Evolutionary conservation across 2,888 invertebrate genomes (phyloP).

Genomic region (Nezara viridula): DNA sequence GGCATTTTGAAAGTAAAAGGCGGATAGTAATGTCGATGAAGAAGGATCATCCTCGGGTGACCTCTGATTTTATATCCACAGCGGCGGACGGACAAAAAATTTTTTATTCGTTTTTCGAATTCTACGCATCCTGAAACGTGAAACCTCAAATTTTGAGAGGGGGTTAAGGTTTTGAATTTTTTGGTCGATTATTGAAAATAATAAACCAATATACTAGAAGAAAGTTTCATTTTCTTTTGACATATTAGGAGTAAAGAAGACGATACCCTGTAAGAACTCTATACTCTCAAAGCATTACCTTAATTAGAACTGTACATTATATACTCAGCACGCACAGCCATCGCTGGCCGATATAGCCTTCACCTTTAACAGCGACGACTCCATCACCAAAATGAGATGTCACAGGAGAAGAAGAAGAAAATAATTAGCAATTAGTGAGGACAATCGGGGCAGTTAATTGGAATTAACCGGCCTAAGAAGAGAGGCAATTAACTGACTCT

Average conservation of each 20-base stretch:
- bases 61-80: no score
- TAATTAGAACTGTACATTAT: not conserved
- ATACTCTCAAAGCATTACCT: not conserved
- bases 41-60: no score
- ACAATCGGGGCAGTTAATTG: conserved; percentile 29
- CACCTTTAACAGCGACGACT: not conserved
- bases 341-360: not conserved
- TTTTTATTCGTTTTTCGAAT: no score
- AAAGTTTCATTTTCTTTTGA: not conserved
- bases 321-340: not conserved
- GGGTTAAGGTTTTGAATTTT: no score
- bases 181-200: no score
- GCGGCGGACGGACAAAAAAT: no score
- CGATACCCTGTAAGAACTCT: not conserved
- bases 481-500: conserved; percentile 8
- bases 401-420: not conserved
- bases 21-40: no score
- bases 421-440: conserved; percentile 24
- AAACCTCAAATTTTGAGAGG: no score
- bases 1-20: no score
- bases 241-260: not conserved
- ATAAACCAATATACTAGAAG: not conserved
- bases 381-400: not conserved
- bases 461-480: not conserved
- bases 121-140: no score